These are phyloP conservation scores for Tridacna gigas DNA, from an alignment of 2,888 invertebrate genomes.

Conservation along the genomic window DNA sequence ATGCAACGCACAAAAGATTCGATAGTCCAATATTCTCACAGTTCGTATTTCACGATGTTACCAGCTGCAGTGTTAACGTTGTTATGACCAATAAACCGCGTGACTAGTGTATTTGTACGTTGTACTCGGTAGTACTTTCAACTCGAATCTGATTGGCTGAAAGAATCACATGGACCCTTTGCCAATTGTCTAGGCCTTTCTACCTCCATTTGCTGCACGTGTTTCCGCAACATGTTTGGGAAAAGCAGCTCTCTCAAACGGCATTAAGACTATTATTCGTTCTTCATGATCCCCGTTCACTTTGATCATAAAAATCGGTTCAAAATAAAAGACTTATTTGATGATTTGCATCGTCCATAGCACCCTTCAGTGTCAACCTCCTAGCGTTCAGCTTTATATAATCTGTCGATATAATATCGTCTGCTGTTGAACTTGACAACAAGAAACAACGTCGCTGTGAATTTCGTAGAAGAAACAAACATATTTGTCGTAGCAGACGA, in stretches of 20 bases:
- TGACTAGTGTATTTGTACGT: constrained; percentile 37
- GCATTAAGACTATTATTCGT: too few relatives aligned
- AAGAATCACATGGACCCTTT: constrained; percentile 1
- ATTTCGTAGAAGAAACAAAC: constrained; percentile 16
- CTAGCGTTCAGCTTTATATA: not conserved
- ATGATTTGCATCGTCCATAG: too few relatives aligned
- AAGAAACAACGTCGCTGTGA: constrained; percentile 21
- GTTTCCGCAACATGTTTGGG: too few relatives aligned
- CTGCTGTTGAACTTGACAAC: constrained; percentile 22
- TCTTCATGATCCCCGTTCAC: too few relatives aligned
- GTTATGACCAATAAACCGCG: constrained; percentile 26
- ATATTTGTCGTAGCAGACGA: constrained; percentile 13
- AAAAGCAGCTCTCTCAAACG: too few relatives aligned
- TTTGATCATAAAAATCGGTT: too few relatives aligned
- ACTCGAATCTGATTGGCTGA: constrained; percentile 51
- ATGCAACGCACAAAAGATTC: not conserved
- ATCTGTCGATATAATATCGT: constrained; percentile 15
- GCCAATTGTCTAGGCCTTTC: not conserved
- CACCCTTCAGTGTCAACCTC: too few relatives aligned
- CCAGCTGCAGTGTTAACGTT: not conserved
- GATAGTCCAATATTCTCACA: not conserved
- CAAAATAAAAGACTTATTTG: too few relatives aligned
- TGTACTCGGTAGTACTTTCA: constrained; percentile 42
- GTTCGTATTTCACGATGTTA: constrained; percentile 8
- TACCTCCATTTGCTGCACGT: not conserved